Conservation (phyloP, 30 jellyfish, hydroid and myxozoan species). For the Pelagia noctiluca region DNA sequence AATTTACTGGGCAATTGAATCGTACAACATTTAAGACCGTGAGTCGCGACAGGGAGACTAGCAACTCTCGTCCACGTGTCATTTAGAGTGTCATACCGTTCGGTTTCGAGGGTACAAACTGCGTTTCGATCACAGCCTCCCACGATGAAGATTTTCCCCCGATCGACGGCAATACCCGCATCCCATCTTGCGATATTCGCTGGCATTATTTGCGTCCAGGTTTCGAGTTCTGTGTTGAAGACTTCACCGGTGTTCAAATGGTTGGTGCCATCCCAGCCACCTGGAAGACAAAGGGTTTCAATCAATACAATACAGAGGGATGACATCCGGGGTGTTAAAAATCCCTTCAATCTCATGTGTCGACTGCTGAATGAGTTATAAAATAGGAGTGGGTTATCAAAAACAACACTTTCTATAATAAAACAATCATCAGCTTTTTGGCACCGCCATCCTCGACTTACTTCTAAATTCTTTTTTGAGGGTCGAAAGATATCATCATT, state of each 20-base stretch:
- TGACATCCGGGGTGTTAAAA: not conserved
- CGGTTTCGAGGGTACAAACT: slow-evolving; percentile 94
- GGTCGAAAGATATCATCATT: too few species aligned
- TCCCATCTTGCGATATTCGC: slow-evolving; percentile 96
- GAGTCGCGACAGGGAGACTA: slow-evolving; percentile 94
- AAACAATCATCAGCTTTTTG: not conserved
- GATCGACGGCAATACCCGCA: slow-evolving; percentile 95
- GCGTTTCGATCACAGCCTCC: slow-evolving; percentile 98
- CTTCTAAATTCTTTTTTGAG: too few species aligned
- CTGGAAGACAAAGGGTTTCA: slow-evolving; percentile 16
- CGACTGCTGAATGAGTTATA: not conserved
- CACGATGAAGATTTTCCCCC: slow-evolving; percentile 82
- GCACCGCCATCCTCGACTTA: not conserved
- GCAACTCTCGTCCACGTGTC: slow-evolving; percentile 89
- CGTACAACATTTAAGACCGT: slow-evolving; percentile 93
- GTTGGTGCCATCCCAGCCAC: slow-evolving; percentile 99
- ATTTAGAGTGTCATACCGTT: slow-evolving; percentile 82
- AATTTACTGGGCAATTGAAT: slow-evolving; percentile 88
- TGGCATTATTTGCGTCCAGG: slow-evolving; percentile 84
- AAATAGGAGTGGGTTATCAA: not conserved
- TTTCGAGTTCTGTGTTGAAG: slow-evolving; percentile 80
- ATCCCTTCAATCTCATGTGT: not conserved
- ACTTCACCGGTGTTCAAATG: slow-evolving; percentile 92
- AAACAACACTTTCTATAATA: too few species aligned
- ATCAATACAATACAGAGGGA: too few species aligned